These are phyloP conservation scores for Urophycis tenuis DNA, from an alignment of 2,797 vertebrate genomes.

Conservation along the genomic window DNA sequence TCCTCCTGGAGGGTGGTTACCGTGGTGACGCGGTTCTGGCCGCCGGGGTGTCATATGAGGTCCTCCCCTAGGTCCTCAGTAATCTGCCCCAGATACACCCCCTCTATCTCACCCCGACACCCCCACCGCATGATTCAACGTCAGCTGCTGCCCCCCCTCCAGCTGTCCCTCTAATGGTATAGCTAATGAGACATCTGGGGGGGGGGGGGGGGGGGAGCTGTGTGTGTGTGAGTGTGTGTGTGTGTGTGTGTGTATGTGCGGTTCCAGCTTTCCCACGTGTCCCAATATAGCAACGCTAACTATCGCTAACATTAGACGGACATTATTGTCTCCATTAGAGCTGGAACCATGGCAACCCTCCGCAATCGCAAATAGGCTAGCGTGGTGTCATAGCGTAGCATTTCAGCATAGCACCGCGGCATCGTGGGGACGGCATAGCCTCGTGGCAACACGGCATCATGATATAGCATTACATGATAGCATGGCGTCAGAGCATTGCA, in stretches of 20 bases:
- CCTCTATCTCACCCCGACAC: constrained; percentile 15
- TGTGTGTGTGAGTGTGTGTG: background rate
- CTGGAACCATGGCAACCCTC: background rate
- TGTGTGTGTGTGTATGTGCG: constrained; percentile 19
- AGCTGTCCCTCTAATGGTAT: constrained; percentile 76
- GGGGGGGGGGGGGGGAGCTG: constrained; percentile 33
- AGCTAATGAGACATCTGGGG: constrained; percentile 75
- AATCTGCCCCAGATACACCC: too few species aligned
- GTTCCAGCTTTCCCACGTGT: constrained; percentile 57
- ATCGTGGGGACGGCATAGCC: too few species aligned
- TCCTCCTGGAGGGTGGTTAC: too few species aligned
- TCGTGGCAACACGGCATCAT: too few species aligned
- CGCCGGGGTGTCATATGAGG: too few species aligned
- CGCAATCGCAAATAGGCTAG: too few species aligned
- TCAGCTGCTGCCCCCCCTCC: constrained; percentile 65
- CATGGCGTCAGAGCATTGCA: too few species aligned
- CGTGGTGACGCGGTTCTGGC: too few species aligned
- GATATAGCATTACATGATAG: too few species aligned
- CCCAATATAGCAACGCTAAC: constrained; percentile 43
- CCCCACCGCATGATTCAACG: constrained; percentile 34
- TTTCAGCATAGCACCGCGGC: background rate
- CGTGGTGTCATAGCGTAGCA: too few species aligned
- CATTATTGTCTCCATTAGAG: background rate
- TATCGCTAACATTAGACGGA: constrained; percentile 9
- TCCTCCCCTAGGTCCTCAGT: too few species aligned